Base-by-base conservation (phyloP, 1,140 invertebrate genomes). In the Cheumatopsyche charites region DNA sequence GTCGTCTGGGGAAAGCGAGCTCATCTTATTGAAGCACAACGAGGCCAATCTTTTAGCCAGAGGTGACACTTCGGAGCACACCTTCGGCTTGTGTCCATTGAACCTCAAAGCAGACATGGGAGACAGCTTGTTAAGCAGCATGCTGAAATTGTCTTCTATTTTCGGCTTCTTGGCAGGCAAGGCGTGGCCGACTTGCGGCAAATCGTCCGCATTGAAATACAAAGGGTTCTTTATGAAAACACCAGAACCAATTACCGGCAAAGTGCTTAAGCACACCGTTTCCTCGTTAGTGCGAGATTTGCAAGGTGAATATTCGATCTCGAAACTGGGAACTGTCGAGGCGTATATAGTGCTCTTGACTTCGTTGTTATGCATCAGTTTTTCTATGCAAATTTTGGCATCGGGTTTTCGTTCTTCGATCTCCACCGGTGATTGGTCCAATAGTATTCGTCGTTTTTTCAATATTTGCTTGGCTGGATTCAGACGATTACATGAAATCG, bases 231-330 rank as follows among this genome's bases (percentile, higher is more conserved):
- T 74, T 11, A 76, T 71, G 41, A 76, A 76, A 6, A 72, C 71
- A 43, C 75, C 68, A 13, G 72, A 74, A 5, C 75, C 75, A 23
- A 76, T 74, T 3, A 72, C 67, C n/a, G 75, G 75, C 25, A 76
- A 67, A n/a, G 75, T 76, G 36, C 75, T 74, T 13, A 74, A 21
- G 62, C 58, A 71, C 3, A 66, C 25, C 1, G 72, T 66, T 21
- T 63, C 29, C 52, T 72, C 26, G 7, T 61, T 29, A 42, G 17
- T 58, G 11, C 62, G 19, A 13, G 58, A 36, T 0, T 69, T 69
- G 52, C 71, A 73, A 13, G 75, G 75, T 1, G 75, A 76, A 72
- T 74, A 76, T 65, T 76, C 75, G 21, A 76, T 76, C 67, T 76
- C 75, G 58, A 76, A 73, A n/a, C 71, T 76, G 7, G 72, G 72